Evolutionary conservation across 2,888 invertebrate genomes (phyloP), one percentile per base, ranked within the genome.

Genomic region (Tenthredo notha): DNA sequence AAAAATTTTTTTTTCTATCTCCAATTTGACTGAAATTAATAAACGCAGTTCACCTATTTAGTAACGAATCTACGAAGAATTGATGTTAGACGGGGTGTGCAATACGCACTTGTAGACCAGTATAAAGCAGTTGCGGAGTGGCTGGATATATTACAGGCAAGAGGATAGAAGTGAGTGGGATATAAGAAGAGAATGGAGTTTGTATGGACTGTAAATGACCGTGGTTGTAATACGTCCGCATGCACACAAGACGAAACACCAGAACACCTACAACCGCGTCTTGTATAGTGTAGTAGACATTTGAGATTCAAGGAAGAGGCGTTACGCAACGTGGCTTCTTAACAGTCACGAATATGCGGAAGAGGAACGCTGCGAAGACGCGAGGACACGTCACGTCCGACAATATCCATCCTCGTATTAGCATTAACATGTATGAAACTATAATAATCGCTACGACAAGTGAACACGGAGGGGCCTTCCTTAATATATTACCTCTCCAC

Each of bases 321-420:
- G 77, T 77, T 77, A 77, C 77, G 80, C 65, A 80, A 65, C 61
- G 37, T 21, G 80, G 80, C 37, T 33, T 15, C 58, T 54, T 1
- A n/a, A 37, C 50, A 25, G 37, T 58, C 80, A 80, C 61, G 80
- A 80, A 80, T 37, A 65, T 77, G 77, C 50, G 77, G 77, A 77
- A 77, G 77, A 75, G 25, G 33, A 61, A 61, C 61, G 61, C 25
- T 61, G 77, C 25, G n/a, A 77, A 77, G 40, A 43, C 21, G 77
- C 72, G 77, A 77, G 77, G 54, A 77, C 77, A 40, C 77, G 77
- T 77, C 77, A 77, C 77, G 77, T 77, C 77, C 77, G 15, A 77
- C 77, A 77, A 77, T 77, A 77, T 77, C 29, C 77, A 74, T 77
- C 54, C 77, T 15, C 25, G 33, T 54, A 77, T 77, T 77, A 77